phyloP scores from a whole-genome alignment of 2,888 invertebrate species.

The Acanthosepion pharaonis region DNA sequence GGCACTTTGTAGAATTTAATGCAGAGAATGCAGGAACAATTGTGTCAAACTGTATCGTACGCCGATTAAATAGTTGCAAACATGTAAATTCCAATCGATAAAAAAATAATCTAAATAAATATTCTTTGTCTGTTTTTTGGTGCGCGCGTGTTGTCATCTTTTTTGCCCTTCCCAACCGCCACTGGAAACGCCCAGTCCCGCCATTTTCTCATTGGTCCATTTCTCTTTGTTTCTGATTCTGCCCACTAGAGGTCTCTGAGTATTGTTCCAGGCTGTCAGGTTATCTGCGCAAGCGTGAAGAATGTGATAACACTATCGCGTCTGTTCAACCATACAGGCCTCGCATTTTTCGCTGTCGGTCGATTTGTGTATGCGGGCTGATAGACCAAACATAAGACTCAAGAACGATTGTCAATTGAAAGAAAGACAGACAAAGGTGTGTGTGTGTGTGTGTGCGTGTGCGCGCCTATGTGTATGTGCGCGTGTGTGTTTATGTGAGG shows the following conservation, averaged over 20 bases:
- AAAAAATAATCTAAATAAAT: background rate
- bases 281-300: background rate
- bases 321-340: background rate
- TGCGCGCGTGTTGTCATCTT: background rate
- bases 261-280: slow-evolving; percentile 8
- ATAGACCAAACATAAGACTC: too few relatives aligned
- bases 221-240: background rate
- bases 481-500: too few relatives aligned
- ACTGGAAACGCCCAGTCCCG: background rate
- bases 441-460: too few relatives aligned
- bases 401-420: too few relatives aligned
- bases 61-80: background rate
- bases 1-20: too few relatives aligned
- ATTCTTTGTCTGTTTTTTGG: background rate
- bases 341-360: background rate
- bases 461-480: too few relatives aligned
- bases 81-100: background rate
- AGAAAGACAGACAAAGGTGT: too few relatives aligned
- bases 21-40: background rate
- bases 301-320: background rate
- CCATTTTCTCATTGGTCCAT: background rate
- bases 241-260: background rate
- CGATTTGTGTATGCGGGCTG: too few relatives aligned
- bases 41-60: background rate
- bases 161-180: background rate